Base-by-base conservation (phyloP, 64 coral and sea anemone genomes). In the Montipora cactus region DNA sequence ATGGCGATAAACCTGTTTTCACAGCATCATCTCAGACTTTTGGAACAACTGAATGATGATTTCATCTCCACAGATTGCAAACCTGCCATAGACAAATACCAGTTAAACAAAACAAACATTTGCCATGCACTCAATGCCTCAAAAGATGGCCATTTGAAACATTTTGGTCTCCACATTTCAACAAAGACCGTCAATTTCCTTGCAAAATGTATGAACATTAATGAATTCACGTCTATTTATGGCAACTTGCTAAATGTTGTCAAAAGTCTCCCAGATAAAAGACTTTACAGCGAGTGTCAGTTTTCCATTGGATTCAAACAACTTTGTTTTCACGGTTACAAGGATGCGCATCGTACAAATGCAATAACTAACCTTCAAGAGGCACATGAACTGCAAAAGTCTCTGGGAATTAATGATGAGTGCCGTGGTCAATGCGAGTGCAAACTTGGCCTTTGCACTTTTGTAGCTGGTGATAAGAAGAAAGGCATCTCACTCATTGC, bases 131-230 rank as follows among this genome's bases (percentile, higher is more conserved):
- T 97, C 7, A 8, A 59, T 4, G 47, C 59, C 37, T 52, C 95
- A 76, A 79, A 87, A 18, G 83, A 66, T 73, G 47, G 59, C 9
- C 19, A 4, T 8, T 15, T 81, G 13, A 77, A 79, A 2, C 22
- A 80, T 47, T 19, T 20, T 81, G 95, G 91, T 5, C 64, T 97
- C 9, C 62, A 58, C 45, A 77, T 94, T 2, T 94, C 95, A 8
- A 97, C 92, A 70, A 83, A 97, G 68, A 88, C 87, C 37, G 88
- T 97, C 5, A 90, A 94, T 76, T 93, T 94, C 19, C 88, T 97
- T 19, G 95, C 95, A 16, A 97, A 97, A 72, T 87, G 89, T 52
- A 15, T 97, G 18, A 75, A 76, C 28, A 91, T 76, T 16, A 51
- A 91, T 83, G 95, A 97, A 72, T 97, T 97, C 45, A 62, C 47